Evolutionary conservation across 2,113 vertebrate genomes (phyloP), one percentile per base, ranked within the genome.

Genomic region (Suricata suricatta): DNA sequence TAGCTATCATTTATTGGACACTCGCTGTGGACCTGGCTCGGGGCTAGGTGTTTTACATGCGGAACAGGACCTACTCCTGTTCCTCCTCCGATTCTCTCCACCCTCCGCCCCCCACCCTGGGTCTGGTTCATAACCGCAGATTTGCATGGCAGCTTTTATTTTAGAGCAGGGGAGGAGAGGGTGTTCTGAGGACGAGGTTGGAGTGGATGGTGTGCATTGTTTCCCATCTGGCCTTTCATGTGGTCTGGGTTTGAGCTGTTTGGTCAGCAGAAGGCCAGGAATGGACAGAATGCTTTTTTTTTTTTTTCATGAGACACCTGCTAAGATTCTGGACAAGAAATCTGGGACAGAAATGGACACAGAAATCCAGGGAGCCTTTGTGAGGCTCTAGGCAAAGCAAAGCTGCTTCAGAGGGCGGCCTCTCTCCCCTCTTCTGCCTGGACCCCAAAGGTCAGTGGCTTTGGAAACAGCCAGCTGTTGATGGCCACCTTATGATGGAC

Each of bases 1-100:
- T 97, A 95, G 97, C 96, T 90, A 66, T 94, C 97, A 98, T 96
- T 97, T 98, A 98, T 95, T 79, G 97, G 97, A 95, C 90, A 88
- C 97, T 98, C 4, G 82, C 98, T 98, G 98, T 44, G 95, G 96
- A 63, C 90, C 95, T 29, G 41, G 96, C 97, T 64, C 77, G 0
- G 44, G 90, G 96, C 64, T 96, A 92, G 90, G 96, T 96, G 97
- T 94, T 97, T 97, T 94, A 94, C 83, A 95, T 95, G 95, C 6
- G 0, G 50, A 95, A 90, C 11, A 14, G 79, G 77, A 50, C 79
- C 35, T 16, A 7, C 76, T 81, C 54, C 82, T 33, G 84, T 74
- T 88, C 82, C 93, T 90, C 74, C 79, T 64, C 69, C 50, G 52
- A 8, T 25, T 41, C 71, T 64, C 66, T 31, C 66, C 2, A 1